These are phyloP conservation scores for Cryptoprocta ferox DNA, from an alignment of 2,797 vertebrate genomes.

Conservation along the genomic window DNA sequence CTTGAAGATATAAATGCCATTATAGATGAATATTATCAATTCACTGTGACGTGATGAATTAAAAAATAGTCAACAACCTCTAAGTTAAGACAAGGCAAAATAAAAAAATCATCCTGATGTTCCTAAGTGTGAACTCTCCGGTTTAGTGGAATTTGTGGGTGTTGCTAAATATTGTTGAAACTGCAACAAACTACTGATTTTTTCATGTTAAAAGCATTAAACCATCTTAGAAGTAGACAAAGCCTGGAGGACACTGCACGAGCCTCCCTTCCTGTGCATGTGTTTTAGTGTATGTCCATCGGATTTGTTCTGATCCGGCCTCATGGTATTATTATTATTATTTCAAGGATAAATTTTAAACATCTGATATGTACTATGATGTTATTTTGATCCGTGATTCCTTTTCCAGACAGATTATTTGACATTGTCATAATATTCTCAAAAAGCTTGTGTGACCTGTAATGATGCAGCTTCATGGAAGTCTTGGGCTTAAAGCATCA, in stretches of 20 bases:
- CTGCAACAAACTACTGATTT: background rate
- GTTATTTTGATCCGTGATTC: conserved; percentile 34
- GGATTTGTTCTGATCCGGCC: background rate
- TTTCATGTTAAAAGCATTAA: background rate
- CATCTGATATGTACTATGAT: background rate
- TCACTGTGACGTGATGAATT: background rate
- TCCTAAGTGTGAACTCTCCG: background rate
- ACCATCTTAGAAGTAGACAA: background rate
- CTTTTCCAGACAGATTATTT: background rate
- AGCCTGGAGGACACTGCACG: background rate
- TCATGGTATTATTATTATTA: background rate
- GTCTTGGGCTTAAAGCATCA: background rate
- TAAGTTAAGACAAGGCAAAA: background rate
- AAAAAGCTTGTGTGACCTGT: background rate
- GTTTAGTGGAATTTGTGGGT: background rate
- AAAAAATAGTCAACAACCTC: background rate
- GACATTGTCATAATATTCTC: background rate
- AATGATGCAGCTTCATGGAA: background rate
- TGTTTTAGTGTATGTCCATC: background rate
- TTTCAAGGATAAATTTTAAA: background rate
- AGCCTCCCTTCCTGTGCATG: background rate
- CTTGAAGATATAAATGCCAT: background rate
- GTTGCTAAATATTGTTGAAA: background rate
- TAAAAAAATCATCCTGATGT: background rate
- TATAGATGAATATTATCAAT: background rate